Evolutionary conservation across 2,888 invertebrate genomes (phyloP), one percentile per base, ranked within the genome.

Genomic region (Tigriopus californicus): DNA sequence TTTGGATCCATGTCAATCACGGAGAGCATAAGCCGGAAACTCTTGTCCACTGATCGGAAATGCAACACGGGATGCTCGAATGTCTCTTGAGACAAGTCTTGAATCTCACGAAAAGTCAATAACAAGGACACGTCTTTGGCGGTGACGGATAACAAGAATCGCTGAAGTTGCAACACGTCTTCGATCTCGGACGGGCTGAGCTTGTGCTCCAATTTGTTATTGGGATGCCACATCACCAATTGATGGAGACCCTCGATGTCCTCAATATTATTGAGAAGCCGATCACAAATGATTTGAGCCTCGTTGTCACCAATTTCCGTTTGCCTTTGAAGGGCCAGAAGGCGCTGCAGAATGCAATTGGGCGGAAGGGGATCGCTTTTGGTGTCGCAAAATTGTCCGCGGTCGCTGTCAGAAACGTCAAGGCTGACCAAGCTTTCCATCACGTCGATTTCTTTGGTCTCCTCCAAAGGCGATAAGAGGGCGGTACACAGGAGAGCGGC

Each of bases 1-100:
- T 54, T 54, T 18, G 54, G 54, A 54, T 54, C 54, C 40, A 54
- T 40, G 41, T 54, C 54, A 40, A 54, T 54, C 15, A 54, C 54
- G 41, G 54, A 54, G 33, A 54, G 33, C 54, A 54, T 54, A 8
- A 41, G 41, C 11, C 54, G 54, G n/a, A 40, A 54, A n/a, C n/a
- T n/a, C 18, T 54, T 25, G 11, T 51, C 22, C n/a, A 20, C 1
- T 6, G 24, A 47, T 47, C 22, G 15, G 2, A 5, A 8, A 24
- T 6, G 8, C 10, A 52, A 15, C 15, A 20, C 24, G 22, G 24
- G 25, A 40, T 40, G 15, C 1, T 52, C 52, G 33, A 25, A 25
- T 52, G 5, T 25, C 22, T 54, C 54, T 33, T 41, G 41, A 33
- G 33, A 18, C 15, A 22, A n/a, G 41, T 54, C 54, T 41, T 54